Conservation (phyloP, 2,113 vertebrate genomes). For the Sorex fumeus region DNA sequence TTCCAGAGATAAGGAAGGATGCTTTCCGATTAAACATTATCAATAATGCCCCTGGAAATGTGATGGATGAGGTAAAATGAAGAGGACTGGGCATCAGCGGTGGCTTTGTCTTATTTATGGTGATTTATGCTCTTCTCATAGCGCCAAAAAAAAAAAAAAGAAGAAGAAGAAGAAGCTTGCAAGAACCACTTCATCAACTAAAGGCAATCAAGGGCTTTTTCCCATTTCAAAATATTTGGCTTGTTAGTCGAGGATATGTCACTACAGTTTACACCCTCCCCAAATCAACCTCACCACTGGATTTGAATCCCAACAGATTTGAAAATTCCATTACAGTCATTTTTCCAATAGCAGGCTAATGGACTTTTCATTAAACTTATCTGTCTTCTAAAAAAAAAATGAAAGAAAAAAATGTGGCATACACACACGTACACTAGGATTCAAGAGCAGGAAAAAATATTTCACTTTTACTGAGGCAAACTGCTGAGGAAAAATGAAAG, state of each 20-base stretch:
- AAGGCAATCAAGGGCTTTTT: neutral
- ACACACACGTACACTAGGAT: slow-evolving; percentile 31
- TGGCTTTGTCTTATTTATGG: neutral
- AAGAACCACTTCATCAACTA: neutral
- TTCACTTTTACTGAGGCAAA: slow-evolving; percentile 79
- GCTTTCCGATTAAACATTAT: neutral
- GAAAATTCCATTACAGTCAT: slow-evolving; percentile 28
- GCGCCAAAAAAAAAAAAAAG: neutral
- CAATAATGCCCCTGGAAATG: neutral
- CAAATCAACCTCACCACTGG: neutral
- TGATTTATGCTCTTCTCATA: neutral
- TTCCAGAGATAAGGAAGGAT: neutral
- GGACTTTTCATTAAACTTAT: slow-evolving; percentile 34
- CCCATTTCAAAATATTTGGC: neutral
- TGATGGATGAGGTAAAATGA: neutral
- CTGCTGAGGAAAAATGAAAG: slow-evolving; percentile 77
- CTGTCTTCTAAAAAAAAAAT: slow-evolving; percentile 62
- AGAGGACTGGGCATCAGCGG: neutral
- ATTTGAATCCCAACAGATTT: neutral
- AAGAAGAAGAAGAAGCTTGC: neutral
- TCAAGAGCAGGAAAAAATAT: slow-evolving; percentile 59
- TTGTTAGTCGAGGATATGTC: neutral
- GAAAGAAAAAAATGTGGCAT: slow-evolving; percentile 13
- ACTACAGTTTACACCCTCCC: neutral
- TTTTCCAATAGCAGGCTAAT: slow-evolving; percentile 29